phyloP scores from a whole-genome alignment of 2,113 vertebrate species.

The Pipa parva region DNA sequence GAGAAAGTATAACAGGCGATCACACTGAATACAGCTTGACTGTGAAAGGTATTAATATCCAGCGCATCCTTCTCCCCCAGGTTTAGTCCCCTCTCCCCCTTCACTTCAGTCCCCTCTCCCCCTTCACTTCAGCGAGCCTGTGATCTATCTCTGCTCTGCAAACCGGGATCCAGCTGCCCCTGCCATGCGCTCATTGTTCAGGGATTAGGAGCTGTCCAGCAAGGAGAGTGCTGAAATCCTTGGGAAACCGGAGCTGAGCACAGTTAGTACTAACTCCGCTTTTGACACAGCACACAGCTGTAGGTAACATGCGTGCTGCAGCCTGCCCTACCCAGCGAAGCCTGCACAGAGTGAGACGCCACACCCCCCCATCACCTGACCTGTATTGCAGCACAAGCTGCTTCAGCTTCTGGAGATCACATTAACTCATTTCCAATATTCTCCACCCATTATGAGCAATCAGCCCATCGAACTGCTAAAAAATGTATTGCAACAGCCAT shows the following conservation, averaged over 20 bases:
- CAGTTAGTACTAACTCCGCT: conserved; percentile 5
- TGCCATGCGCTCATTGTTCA: not conserved
- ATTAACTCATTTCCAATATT: conserved; percentile 31
- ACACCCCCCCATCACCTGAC: conserved; percentile 40
- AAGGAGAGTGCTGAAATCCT: conserved; percentile 4
- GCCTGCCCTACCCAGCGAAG: conserved; percentile 23
- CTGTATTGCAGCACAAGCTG: conserved; percentile 35
- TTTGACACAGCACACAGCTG: not conserved
- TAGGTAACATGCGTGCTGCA: conserved; percentile 23
- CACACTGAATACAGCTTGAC: too few relatives aligned
- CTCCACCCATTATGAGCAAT: conserved; percentile 7
- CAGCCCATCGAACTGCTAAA: conserved; percentile 9
- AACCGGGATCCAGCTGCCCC: not conserved
- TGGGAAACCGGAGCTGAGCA: not conserved
- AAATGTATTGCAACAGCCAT: not conserved
- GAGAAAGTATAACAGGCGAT: too few relatives aligned
- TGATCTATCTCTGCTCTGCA: not conserved
- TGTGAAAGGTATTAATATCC: too few relatives aligned
- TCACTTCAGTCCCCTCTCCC: too few relatives aligned
- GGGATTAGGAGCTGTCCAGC: conserved; percentile 23
- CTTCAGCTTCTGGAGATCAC: conserved; percentile 21
- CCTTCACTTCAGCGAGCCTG: not conserved
- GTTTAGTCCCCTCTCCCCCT: too few relatives aligned
- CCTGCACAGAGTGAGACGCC: conserved; percentile 10
- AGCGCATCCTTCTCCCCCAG: too few relatives aligned